Conservation (phyloP, 2,888 invertebrate species). For the Phortica okadai region DNA sequence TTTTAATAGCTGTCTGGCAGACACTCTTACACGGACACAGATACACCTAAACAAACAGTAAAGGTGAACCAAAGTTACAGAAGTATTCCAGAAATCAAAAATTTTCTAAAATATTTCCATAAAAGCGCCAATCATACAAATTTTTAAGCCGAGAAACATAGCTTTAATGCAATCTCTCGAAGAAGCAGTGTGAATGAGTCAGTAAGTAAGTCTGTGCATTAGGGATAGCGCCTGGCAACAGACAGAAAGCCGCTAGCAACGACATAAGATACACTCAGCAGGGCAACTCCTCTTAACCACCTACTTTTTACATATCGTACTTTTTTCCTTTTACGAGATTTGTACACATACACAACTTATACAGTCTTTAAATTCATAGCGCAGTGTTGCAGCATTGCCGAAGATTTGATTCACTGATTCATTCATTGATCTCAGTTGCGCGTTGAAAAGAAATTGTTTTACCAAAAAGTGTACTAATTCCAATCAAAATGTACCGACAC, state of each 20-base stretch:
- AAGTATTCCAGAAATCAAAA: background rate
- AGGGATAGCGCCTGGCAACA: too few relatives aligned
- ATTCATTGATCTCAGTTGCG: too few relatives aligned
- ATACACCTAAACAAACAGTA: slow-evolving; percentile 21
- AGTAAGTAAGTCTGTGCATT: too few relatives aligned
- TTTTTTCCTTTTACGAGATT: background rate
- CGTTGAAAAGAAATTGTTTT: too few relatives aligned
- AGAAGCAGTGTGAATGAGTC: too few relatives aligned
- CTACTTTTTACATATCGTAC: background rate
- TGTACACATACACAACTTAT: background rate
- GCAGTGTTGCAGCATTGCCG: background rate
- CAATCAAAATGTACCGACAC: too few relatives aligned
- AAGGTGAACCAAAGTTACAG: background rate
- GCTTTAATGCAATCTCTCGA: background rate
- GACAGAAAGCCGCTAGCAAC: too few relatives aligned
- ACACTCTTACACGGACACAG: slow-evolving; percentile 48
- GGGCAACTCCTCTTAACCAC: background rate
- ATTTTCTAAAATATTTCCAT: slow-evolving; percentile 65
- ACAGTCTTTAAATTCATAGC: background rate
- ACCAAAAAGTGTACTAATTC: too few relatives aligned
- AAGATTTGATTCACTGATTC: too few relatives aligned
- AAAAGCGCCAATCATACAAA: slow-evolving; percentile 71
- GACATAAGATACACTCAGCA: too few relatives aligned
- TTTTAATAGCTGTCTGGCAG: slow-evolving; percentile 67
- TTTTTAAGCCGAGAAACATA: slow-evolving; percentile 47